Base-by-base conservation (phyloP, 2,797 vertebrate genomes). In the Pipistrellus kuhlii region DNA sequence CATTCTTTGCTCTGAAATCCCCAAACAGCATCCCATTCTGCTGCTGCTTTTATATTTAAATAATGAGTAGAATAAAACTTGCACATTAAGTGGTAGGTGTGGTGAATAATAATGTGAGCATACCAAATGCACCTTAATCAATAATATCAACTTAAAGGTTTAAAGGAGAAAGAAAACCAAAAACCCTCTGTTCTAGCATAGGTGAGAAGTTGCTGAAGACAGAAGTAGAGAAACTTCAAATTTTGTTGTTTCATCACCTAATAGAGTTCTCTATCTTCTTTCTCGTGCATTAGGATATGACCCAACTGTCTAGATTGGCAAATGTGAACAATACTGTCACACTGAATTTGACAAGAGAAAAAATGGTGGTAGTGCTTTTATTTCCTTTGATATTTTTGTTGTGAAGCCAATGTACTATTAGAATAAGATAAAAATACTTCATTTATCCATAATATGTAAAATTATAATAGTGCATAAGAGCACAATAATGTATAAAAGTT, bases 271-370 rank as follows among this genome's bases (percentile, higher is more conserved):
- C 88, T 92, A 93, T 96, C 87, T 81, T 85, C 89, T 71, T 96
- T 72, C 1, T 97, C 85, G 66, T 80, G 69, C 30, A 80, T 25
- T 72, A 88, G 85, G 94, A 71, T 84, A 90, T 59, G 80, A 55
- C 25, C 55, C 91, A 97, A 96, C 75, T 96, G 83, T 97, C 85
- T 80, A 90, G 68, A 97, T 12, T 86, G 92, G 46, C 88, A 94
- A 94, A 94, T 69, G 53, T n/a, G 94, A 87, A 93, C 2, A 38
- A 94, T 3, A 38, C n/a, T 94, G 86, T 95, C 85, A 88, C 69
- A 96, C 44, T 23, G 76, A 71, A 94, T 96, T 88, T 97, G 94
- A 93, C 71, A 96, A 92, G 38, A 94, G 73, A 3, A n/a, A 94
- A 66, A 77, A 90, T 20, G 62, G 35, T 87, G 48, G 62, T 51